Evolutionary conservation across 2,888 invertebrate species (phyloP).

Genomic region (Phyllotreta striolata): DNA sequence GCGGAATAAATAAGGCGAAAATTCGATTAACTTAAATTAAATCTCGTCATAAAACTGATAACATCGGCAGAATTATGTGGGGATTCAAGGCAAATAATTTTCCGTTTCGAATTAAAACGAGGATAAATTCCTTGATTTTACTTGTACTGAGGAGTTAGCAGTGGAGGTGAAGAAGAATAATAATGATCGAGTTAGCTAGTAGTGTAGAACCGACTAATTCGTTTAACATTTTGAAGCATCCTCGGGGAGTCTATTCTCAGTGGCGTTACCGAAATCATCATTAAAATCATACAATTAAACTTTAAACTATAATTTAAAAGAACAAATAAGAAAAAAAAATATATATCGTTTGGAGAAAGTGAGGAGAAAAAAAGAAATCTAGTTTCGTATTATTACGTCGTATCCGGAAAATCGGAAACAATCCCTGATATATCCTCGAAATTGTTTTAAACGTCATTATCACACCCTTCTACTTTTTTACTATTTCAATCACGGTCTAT

Average conservation of each 20-base stretch:
- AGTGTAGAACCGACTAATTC: conserved; percentile 29
- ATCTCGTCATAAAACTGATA: conserved; percentile 6
- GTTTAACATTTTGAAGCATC: conserved; percentile 35
- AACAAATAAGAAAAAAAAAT: no score
- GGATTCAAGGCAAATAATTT: conserved; percentile 6
- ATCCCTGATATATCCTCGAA: conserved; percentile 12
- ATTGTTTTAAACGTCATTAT: conserved; percentile 24
- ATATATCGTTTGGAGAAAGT: no score
- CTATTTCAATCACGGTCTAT: conserved; percentile 20
- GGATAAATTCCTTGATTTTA: conserved; percentile 10
- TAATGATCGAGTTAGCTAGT: conserved; percentile 27
- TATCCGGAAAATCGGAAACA: conserved; percentile 3
- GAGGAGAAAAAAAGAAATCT: background rate
- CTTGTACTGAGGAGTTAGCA: conserved; percentile 8
- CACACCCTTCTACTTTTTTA: conserved; percentile 21
- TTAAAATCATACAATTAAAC: no score
- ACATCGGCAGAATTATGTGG: conserved; percentile 4
- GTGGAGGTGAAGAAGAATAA: conserved; percentile 21
- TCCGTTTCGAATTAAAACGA: conserved; percentile 10
- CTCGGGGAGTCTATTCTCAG: conserved; percentile 3
- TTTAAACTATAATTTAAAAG: no score
- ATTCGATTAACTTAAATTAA: background rate
- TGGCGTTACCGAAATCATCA: no score
- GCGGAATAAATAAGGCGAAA: background rate
- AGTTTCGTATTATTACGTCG: conserved; percentile 3